Evolutionary conservation across 2,113 vertebrate species (phyloP).

Genomic region (Reinhardtius hippoglossoides): DNA sequence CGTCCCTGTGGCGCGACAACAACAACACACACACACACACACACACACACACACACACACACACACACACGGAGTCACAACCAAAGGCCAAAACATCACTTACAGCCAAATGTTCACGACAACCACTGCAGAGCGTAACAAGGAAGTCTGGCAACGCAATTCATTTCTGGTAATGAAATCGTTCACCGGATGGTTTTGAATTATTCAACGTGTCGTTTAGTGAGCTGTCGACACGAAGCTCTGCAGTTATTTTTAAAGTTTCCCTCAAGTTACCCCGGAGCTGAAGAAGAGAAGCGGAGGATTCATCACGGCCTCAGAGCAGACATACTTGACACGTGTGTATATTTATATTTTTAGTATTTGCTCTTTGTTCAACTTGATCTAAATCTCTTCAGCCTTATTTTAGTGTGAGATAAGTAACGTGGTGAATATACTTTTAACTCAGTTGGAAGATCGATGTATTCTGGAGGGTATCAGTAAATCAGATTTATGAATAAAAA

Average conservation of each 20-base stretch:
- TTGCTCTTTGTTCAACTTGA: slow-evolving; percentile 3
- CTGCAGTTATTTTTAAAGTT: slow-evolving; percentile 35
- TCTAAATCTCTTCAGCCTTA: slow-evolving; percentile 3
- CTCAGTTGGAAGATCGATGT: too few species aligned
- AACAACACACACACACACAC: too few species aligned
- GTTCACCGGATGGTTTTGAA: slow-evolving; percentile 44
- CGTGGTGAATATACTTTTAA: too few species aligned
- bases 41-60: too few species aligned
- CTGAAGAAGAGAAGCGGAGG: not conserved
- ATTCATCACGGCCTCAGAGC: too few species aligned
- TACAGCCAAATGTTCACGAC: not conserved
- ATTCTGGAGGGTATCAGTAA: not conserved
- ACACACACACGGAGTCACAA: too few species aligned
- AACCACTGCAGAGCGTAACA: not conserved
- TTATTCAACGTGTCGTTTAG: slow-evolving; percentile 53
- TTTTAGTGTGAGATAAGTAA: too few species aligned
- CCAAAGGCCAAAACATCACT: not conserved
- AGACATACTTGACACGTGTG: not conserved
- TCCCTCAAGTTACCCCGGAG: not conserved
- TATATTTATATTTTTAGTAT: not conserved
- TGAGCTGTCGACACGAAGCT: slow-evolving; percentile 5
- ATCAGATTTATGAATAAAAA: not conserved
- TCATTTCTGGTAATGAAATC: slow-evolving; percentile 45
- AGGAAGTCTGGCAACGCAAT: not conserved
- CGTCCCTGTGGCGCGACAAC: slow-evolving; percentile 79